Evolutionary conservation across 2,888 invertebrate species (phyloP).

Genomic region (Diarsia rubi): DNA sequence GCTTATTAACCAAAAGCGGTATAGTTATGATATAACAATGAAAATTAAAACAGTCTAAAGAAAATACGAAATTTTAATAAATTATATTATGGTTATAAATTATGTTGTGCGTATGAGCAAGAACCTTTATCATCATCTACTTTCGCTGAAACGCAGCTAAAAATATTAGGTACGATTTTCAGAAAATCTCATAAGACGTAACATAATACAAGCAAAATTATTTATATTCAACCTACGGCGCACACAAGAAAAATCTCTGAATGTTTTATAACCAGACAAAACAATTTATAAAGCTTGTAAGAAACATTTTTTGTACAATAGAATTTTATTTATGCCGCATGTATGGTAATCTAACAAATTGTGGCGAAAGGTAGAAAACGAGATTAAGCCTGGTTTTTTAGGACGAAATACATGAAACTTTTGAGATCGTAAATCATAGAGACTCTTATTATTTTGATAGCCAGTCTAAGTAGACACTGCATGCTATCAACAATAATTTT

Average conservation of each 20-base stretch:
- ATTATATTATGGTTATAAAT: not conserved
- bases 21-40: not conserved
- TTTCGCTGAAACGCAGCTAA: not conserved
- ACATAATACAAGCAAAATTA: slow-evolving; percentile 36
- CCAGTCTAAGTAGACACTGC: not conserved
- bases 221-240: slow-evolving; percentile 37
- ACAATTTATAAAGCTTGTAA: slow-evolving; percentile 48
- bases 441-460: not conserved
- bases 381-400: not conserved
- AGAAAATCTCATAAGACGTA: slow-evolving; percentile 29
- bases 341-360: slow-evolving; percentile 44
- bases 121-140: slow-evolving; percentile 6
- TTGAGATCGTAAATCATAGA: not conserved
- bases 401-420: not conserved
- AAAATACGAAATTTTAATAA: not conserved
- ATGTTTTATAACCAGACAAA: slow-evolving; percentile 42
- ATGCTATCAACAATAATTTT: not conserved
- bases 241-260: slow-evolving; percentile 43
- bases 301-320: slow-evolving; percentile 56
- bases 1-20: not conserved
- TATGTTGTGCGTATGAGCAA: not conserved
- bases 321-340: slow-evolving; percentile 58
- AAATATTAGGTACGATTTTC: slow-evolving; percentile 23
- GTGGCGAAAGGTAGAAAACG: slow-evolving; percentile 13
- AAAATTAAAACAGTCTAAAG: not conserved